phyloP scores from a whole-genome alignment of 2,888 invertebrate genomes.

The Cephus nigrinus region DNA sequence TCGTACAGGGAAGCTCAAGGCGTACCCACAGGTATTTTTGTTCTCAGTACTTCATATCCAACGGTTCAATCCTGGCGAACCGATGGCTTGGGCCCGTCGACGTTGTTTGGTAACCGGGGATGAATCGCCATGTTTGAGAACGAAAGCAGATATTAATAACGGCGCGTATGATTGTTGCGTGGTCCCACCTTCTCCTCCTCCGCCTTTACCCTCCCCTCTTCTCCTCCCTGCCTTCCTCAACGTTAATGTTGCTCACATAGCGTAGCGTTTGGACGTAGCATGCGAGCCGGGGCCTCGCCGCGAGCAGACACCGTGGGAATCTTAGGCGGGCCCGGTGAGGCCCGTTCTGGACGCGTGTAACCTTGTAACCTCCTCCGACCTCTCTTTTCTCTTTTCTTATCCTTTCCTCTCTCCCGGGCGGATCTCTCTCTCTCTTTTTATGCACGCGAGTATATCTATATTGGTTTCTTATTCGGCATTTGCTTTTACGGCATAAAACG shows the following conservation, averaged over 20 bases:
- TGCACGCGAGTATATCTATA: neutral
- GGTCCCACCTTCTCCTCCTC: slow-evolving; percentile 39
- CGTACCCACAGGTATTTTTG: neutral
- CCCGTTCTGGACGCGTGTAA: slow-evolving; percentile 61
- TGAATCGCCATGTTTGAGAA: slow-evolving; percentile 36
- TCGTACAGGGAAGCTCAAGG: neutral
- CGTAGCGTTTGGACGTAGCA: slow-evolving; percentile 47
- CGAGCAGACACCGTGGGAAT: slow-evolving; percentile 65
- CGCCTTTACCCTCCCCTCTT: slow-evolving; percentile 28
- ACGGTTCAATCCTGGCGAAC: neutral
- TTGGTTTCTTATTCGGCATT: neutral
- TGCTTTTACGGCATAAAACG: neutral
- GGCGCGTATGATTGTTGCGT: slow-evolving; percentile 47
- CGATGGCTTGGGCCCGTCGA: neutral
- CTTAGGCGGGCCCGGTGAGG: slow-evolving; percentile 61
- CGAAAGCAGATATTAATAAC: slow-evolving; percentile 57
- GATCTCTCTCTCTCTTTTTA: slow-evolving; percentile 2
- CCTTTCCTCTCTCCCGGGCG: slow-evolving; percentile 19
- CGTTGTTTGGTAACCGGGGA: slow-evolving; percentile 35
- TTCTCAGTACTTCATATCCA: neutral
- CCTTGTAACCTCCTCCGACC: slow-evolving; percentile 58
- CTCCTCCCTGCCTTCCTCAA: slow-evolving; percentile 45
- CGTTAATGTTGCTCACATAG: slow-evolving; percentile 57
- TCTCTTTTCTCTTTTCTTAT: slow-evolving; percentile 36
- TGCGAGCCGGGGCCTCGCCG: slow-evolving; percentile 57